These are phyloP conservation scores for Ptyas mucosa DNA, from an alignment of 2,113 vertebrate species.

Conservation along the genomic window DNA sequence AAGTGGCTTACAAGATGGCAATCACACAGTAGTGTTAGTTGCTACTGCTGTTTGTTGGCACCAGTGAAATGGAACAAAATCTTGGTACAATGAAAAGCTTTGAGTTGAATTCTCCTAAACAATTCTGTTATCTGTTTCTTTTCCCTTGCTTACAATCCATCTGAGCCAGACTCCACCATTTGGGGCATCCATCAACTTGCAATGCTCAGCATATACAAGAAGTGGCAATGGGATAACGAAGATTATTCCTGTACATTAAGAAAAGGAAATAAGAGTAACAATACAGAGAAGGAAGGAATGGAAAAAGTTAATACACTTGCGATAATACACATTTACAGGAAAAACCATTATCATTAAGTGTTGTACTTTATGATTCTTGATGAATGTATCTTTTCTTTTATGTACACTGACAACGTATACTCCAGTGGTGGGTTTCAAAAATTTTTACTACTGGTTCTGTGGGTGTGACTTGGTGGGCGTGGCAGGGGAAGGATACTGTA, in stretches of 20 bases:
- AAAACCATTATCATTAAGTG: neutral
- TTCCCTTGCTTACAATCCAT: neutral
- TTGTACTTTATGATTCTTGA: too few species aligned
- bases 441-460: too few species aligned
- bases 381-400: too few species aligned
- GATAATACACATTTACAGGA: neutral
- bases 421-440: too few species aligned
- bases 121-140: neutral
- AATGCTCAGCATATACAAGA: neutral
- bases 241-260: neutral
- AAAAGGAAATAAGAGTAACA: neutral
- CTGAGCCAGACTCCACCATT: neutral
- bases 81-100: neutral
- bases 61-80: neutral
- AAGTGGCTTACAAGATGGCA: neutral
- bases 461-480: too few species aligned
- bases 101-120: neutral
- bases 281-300: neutral
- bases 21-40: neutral
- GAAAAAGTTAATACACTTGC: neutral
- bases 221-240: neutral
- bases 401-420: too few species aligned
- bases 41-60: neutral
- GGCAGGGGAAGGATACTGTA: too few species aligned
- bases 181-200: neutral